phyloP scores from a whole-genome alignment of 2,888 invertebrate genomes.

The Stenoptilia bipunctidactyla region DNA sequence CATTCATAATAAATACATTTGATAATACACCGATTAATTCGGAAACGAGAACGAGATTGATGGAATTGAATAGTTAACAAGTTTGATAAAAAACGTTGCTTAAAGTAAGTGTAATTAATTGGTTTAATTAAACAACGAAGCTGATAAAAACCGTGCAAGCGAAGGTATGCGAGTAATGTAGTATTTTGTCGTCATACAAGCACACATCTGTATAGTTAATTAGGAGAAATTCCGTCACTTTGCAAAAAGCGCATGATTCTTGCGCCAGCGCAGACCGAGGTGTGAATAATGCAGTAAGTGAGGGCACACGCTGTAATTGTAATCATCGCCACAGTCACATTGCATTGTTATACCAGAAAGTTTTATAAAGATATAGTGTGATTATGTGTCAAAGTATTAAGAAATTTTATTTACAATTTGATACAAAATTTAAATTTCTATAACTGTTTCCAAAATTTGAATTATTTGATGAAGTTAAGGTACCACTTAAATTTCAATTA shows the following conservation, averaged over 20 bases:
- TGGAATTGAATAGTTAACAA: too few species aligned
- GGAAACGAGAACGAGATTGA: too few species aligned
- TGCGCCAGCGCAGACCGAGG: conserved; percentile 40
- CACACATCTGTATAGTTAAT: conserved; percentile 41
- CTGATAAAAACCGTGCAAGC: conserved; percentile 17
- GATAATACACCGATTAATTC: too few species aligned
- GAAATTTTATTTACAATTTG: too few species aligned
- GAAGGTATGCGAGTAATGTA: conserved; percentile 30
- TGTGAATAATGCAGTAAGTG: conserved; percentile 56
- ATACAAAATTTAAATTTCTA: too few species aligned
- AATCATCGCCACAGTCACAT: conserved; percentile 30
- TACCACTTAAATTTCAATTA: too few species aligned
- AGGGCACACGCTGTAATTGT: conserved; percentile 44
- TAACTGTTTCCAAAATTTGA: too few species aligned
- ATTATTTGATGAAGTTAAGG: too few species aligned
- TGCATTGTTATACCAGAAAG: too few species aligned
- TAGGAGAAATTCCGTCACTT: conserved; percentile 49
- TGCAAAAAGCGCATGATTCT: conserved; percentile 46
- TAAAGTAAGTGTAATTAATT: not conserved
- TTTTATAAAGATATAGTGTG: too few species aligned
- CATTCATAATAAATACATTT: too few species aligned
- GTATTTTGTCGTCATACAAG: conserved; percentile 22
- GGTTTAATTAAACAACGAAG: conserved; percentile 6
- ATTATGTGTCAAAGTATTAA: too few species aligned
- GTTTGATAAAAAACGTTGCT: not conserved